Evolutionary conservation across 37 sponge, comb jelly and placozoan genomes (phyloP).

Genomic region (Trichoplax adhaerens): DNA sequence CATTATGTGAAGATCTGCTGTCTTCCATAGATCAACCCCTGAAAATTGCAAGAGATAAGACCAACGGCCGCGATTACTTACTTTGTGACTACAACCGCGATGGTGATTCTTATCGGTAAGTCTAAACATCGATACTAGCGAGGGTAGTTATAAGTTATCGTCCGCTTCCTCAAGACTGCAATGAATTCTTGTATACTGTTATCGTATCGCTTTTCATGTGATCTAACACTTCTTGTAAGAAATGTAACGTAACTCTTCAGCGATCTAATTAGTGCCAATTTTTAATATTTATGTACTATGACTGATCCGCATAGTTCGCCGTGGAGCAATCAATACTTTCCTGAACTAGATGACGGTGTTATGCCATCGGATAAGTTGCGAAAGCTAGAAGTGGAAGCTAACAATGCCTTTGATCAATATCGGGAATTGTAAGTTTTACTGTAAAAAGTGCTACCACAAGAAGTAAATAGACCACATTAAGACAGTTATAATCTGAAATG

Average conservation of each 20-base stretch:
- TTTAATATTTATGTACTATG: too few species aligned
- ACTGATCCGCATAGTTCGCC: constrained; percentile 44
- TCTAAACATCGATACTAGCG: background rate
- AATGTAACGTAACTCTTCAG: too few species aligned
- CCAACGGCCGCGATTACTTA: constrained; percentile 77
- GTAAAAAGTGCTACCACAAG: too few species aligned
- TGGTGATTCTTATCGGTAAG: constrained; percentile 89
- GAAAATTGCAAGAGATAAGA: constrained; percentile 68
- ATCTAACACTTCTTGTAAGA: too few species aligned
- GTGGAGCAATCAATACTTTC: constrained; percentile 90
- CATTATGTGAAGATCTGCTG: constrained; percentile 81
- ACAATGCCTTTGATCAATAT: constrained; percentile 88
- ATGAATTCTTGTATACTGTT: too few species aligned
- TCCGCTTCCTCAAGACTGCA: too few species aligned
- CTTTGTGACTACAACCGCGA: constrained; percentile 98
- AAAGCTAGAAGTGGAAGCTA: constrained; percentile 76
- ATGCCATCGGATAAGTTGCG: constrained; percentile 67
- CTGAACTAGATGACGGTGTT: constrained; percentile 70
- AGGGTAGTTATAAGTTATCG: too few species aligned
- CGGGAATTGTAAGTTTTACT: constrained; percentile 42
- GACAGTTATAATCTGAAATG: too few species aligned
- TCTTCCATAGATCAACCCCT: constrained; percentile 93
- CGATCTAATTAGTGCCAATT: too few species aligned
- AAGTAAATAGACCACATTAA: too few species aligned
- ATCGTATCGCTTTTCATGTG: too few species aligned